phyloP scores from a whole-genome alignment of 2,888 invertebrate species.

The Rhabditoides inermis region DNA sequence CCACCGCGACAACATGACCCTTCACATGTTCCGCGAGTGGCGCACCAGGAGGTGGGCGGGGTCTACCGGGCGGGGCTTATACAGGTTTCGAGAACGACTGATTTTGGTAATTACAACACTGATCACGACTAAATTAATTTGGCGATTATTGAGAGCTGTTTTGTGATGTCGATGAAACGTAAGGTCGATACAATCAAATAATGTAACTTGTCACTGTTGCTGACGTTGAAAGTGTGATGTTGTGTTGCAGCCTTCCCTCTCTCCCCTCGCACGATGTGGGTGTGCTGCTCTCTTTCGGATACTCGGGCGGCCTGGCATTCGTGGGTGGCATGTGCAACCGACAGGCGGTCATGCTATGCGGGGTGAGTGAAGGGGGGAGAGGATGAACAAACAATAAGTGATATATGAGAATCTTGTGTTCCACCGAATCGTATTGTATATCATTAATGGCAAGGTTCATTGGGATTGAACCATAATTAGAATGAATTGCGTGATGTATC shows the following conservation, averaged over 20 bases:
- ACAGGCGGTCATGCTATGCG: slow-evolving; percentile 37
- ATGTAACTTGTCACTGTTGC: not conserved
- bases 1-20: slow-evolving; percentile 37
- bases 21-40: slow-evolving; percentile 46
- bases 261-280: slow-evolving; percentile 48
- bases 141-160: no score
- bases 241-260: slow-evolving; percentile 18
- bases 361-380: slow-evolving; percentile 14
- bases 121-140: no score
- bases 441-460: slow-evolving; percentile 6
- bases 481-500: not conserved
- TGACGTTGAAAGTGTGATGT: not conserved
- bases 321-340: slow-evolving; percentile 45
- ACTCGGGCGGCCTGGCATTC: slow-evolving; percentile 48
- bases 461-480: slow-evolving; percentile 4
- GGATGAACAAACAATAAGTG: no score
- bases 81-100: not conserved
- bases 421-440: no score
- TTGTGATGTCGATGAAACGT: not conserved
- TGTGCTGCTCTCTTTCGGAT: slow-evolving; percentile 40
- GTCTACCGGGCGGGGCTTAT: no score
- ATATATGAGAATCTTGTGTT: no score
- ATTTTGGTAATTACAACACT: not conserved
- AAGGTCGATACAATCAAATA: not conserved
- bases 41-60: slow-evolving; percentile 27